Base-by-base conservation (phyloP, 2,888 invertebrate genomes). In the Agrenia bidenticulata region DNA sequence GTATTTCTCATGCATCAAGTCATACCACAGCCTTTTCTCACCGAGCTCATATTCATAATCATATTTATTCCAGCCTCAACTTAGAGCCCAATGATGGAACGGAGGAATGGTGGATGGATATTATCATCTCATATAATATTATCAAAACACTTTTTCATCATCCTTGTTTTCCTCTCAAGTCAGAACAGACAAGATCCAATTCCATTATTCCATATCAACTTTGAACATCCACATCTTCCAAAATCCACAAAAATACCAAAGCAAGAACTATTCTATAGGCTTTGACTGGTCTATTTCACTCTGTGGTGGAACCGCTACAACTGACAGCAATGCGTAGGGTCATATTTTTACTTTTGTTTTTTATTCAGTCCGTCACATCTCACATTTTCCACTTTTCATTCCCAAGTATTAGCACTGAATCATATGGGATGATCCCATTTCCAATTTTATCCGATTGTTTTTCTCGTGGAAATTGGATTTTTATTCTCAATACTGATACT, bases 121-220 rank as follows among this genome's bases (percentile, higher is more conserved):
- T 17, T 45, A 19, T 17, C 19, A 17, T 17, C 19, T 15, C n/a
- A 9, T n/a, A 19, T 19, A 45, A 9, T 45, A 19, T 17, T 45
- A 45, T 15, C 17, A 45, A 45, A 45, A 45, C 45, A 45, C 19
- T 17, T 45, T 45, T 45, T 45, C 45, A 45, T 45, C 45, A 45
- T 45, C 45, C 19, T 45, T 45, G 45, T 45, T 32, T 60, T 37
- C 50, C 24, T 42, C 41, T 53, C 39, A 50, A 61, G 54, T 53
- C 39, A 54, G 23, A 42, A 42, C 21, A 61, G 42, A 54, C 53
- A 61, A 50, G 50, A 61, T 61, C 61, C 61, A 61, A 61, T 61
- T 61, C 42, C 61, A 61, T 61, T 61, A 50, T 61, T 45, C 45
- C 19, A 19, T 4, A 32, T 32, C 32, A 32, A 32, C 32, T n/a